Base-by-base conservation (phyloP, 2,797 vertebrate species). In the Chelmon rostratus region DNA sequence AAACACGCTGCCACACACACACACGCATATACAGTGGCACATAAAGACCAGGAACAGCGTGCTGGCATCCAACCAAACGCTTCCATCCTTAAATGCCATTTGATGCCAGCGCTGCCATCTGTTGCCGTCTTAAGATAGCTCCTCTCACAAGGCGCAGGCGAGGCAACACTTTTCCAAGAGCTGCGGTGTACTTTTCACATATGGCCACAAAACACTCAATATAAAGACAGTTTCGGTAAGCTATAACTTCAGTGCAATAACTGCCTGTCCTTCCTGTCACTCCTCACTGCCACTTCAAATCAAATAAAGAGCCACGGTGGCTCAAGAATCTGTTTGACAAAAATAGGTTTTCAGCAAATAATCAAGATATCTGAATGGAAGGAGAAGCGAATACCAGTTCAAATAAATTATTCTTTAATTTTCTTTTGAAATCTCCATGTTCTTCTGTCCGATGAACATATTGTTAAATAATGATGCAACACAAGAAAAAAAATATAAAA, bases 101-200 rank as follows among this genome's bases (percentile, higher is more conserved):
- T 52, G 82, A 82, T 87, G 89, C 82, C 89, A 85, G 76, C 64
- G 4, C 66, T 59, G 81, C 89, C 90, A 92, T 93, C 92, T 92
- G 92, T 91, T 91, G 88, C 88, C 58, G 57, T 84, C 89, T 83
- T 84, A 88, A 90, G 79, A 90, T 85, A 89, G 82, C 78, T 86
- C 73, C 57, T 70, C 86, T 76, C 82, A 82, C 92, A 68, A 77
- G 79, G 69, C 66, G 35, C 57, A 62, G 73, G 76, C 49, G 28
- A 86, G 74, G 81, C 61, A 33, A 86, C 67, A 66, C 81, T 77
- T 83, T 62, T 72, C 79, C 65, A 23, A 61, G 85, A 87, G 75
- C 56, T 18, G 8, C 12, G 28, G n/a, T 53, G 64, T 53, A 23
- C 73, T 86, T 40, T 70, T 68, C 84, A 86, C 84, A 84, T 86